phyloP scores from a whole-genome alignment of 2,113 vertebrate genomes.

The Cromileptes altivelis region DNA sequence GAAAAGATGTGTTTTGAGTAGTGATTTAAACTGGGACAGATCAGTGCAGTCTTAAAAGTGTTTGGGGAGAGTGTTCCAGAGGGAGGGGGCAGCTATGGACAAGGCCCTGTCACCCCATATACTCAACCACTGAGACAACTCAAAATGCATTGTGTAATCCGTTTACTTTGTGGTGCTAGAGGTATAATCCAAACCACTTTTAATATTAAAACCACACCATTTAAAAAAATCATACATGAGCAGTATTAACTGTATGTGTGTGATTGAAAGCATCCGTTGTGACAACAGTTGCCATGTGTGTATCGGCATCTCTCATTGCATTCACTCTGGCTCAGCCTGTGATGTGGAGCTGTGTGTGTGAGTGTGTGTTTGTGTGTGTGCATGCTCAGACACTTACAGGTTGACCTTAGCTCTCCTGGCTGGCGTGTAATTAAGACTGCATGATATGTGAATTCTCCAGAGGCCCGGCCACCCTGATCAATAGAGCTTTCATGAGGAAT shows the following conservation, averaged over 20 bases:
- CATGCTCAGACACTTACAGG: constrained; percentile 46
- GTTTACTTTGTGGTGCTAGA: not conserved
- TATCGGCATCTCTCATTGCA: not conserved
- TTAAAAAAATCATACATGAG: not conserved
- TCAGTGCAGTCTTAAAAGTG: no score
- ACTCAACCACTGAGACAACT: not conserved
- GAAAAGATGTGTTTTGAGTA: no score
- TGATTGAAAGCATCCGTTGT: not conserved
- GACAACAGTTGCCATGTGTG: not conserved
- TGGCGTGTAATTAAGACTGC: constrained; percentile 83
- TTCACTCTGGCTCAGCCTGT: not conserved
- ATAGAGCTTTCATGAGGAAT: constrained; percentile 84
- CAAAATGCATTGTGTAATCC: not conserved
- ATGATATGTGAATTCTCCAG: constrained; percentile 80
- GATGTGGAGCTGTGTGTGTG: constrained; percentile 9
- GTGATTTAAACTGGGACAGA: no score
- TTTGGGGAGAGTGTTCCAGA: no score
- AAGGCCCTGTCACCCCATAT: no score
- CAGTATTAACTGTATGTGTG: not conserved
- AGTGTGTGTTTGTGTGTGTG: constrained; percentile 39
- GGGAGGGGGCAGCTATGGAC: no score
- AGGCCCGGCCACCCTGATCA: constrained; percentile 80
- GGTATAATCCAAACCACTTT: not conserved
- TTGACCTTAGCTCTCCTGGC: constrained; percentile 65
- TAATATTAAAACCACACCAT: not conserved